Conservation (phyloP, 2,113 vertebrate genomes). For the Lepisosteus oculatus region DNA sequence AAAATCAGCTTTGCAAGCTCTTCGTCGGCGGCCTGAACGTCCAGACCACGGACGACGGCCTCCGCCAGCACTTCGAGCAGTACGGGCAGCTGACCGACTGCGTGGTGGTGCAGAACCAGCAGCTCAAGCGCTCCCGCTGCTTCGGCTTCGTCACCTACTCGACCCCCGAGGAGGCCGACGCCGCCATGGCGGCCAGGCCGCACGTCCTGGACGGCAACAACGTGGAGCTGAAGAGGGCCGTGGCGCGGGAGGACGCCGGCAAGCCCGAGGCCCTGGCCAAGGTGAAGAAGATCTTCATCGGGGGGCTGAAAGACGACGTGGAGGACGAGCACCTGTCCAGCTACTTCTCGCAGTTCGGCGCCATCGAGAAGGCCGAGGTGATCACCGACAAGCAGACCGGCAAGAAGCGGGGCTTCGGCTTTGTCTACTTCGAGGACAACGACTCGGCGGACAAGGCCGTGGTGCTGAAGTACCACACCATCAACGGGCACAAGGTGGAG, state of each 20-base stretch:
- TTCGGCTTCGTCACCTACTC: slow-evolving; percentile 79
- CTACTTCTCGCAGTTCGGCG: slow-evolving; percentile 81
- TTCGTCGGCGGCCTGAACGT: slow-evolving; percentile 79
- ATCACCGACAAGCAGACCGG: slow-evolving; percentile 82
- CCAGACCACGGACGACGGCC: slow-evolving; percentile 76
- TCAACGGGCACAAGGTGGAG: slow-evolving; percentile 83
- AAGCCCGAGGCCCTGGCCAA: slow-evolving; percentile 80
- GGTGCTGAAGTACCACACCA: slow-evolving; percentile 81
- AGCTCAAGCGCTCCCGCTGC: slow-evolving; percentile 76
- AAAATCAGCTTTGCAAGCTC: slow-evolving; percentile 78
- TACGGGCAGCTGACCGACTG: too few species aligned
- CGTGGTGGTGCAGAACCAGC: too few species aligned
- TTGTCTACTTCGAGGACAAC: slow-evolving; percentile 82
- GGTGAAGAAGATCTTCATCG: slow-evolving; percentile 84
- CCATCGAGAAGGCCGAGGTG: slow-evolving; percentile 82
- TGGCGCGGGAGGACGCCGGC: slow-evolving; percentile 81
- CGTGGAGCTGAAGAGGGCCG: slow-evolving; percentile 84
- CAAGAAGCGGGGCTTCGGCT: slow-evolving; percentile 83
- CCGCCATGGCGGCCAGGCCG: slow-evolving; percentile 77
- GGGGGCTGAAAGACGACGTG: slow-evolving; percentile 80
- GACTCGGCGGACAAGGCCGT: slow-evolving; percentile 83
- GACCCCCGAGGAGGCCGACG: slow-evolving; percentile 72
- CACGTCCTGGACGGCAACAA: slow-evolving; percentile 82
- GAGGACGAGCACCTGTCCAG: slow-evolving; percentile 77
- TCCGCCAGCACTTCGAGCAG: slow-evolving; percentile 76